Conservation (phyloP, 2,888 invertebrate genomes). For the Andrena camellia region DNA sequence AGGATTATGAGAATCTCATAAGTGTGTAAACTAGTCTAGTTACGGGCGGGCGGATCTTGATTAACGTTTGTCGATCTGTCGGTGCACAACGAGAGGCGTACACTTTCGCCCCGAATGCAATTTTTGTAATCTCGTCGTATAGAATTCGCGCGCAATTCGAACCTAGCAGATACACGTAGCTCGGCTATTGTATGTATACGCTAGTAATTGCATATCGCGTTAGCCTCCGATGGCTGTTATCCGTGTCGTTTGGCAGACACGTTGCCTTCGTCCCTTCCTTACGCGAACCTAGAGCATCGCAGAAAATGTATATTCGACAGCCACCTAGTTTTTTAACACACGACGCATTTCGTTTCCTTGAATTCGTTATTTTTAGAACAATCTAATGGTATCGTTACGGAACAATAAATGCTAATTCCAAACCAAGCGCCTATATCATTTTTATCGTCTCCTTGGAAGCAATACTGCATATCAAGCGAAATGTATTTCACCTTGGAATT, state of each 20-base stretch:
- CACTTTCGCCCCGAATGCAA: constrained; percentile 58
- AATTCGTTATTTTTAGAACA: constrained; percentile 64
- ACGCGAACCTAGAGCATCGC: constrained; percentile 26
- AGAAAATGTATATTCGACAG: constrained; percentile 59
- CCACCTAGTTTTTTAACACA: constrained; percentile 71
- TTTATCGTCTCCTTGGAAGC: background rate
- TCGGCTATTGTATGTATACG: constrained; percentile 36
- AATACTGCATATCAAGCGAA: background rate
- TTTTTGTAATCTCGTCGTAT: constrained; percentile 56
- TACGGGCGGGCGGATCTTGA: constrained; percentile 17
- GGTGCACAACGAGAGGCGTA: constrained; percentile 29
- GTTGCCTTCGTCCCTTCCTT: constrained; percentile 21
- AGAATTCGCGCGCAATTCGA: constrained; percentile 51
- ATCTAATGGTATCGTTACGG: constrained; percentile 57
- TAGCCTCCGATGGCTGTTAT: constrained; percentile 17
- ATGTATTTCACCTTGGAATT: no score
- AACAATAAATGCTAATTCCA: constrained; percentile 43
- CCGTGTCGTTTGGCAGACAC: constrained; percentile 10
- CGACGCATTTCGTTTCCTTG: constrained; percentile 61
- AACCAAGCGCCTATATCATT: background rate
- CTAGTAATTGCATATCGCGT: constrained; percentile 27
- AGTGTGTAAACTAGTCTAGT: constrained; percentile 68
- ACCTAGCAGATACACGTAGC: constrained; percentile 38
- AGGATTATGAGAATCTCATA: constrained; percentile 47
- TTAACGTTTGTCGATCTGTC: constrained; percentile 52